Evolutionary conservation across 2,888 invertebrate genomes (phyloP).

Genomic region (Cephus sareptanus): DNA sequence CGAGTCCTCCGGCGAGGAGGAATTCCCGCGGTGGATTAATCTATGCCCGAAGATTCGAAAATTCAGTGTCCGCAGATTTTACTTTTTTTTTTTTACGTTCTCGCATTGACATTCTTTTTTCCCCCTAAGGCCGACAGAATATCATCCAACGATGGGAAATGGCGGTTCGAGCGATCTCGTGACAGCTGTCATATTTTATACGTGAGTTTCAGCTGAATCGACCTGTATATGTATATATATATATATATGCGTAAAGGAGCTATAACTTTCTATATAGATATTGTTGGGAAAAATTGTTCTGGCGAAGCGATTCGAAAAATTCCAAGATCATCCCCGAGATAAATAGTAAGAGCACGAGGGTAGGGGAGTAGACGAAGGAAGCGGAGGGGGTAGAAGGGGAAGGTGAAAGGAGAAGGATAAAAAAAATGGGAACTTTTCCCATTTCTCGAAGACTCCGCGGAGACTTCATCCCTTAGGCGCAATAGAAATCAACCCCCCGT

Average conservation of each 20-base stretch:
- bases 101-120: neutral
- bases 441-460: neutral
- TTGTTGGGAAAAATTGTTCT: no score
- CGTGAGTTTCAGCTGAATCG: neutral
- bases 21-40: conserved; percentile 7
- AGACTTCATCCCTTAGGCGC: neutral
- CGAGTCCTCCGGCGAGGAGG: conserved; percentile 18
- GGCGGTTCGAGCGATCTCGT: neutral
- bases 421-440: neutral
- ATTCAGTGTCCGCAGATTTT: conserved; percentile 2
- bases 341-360: neutral
- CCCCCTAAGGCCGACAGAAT: neutral
- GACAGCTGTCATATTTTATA: neutral
- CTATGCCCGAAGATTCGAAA: neutral
- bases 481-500: neutral
- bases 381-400: neutral
- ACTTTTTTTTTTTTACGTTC: neutral
- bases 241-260: no score
- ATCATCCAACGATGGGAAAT: neutral
- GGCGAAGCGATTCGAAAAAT: neutral
- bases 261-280: no score
- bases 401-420: no score
- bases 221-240: neutral
- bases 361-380: neutral
- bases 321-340: neutral